Base-by-base conservation (phyloP, 2,888 invertebrate species). In the Fragum fragum region DNA sequence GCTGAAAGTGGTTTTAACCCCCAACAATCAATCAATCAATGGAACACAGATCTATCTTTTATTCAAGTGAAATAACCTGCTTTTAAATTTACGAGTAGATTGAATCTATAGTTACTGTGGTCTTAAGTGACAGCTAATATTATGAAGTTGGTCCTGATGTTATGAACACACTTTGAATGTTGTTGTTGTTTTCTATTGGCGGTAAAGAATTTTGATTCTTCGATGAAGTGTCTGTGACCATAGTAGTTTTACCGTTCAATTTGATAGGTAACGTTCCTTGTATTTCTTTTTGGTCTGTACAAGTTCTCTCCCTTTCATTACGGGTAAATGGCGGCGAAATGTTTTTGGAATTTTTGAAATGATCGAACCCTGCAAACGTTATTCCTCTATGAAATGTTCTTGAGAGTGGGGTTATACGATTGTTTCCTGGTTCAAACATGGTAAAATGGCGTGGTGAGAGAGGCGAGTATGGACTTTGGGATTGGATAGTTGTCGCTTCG, bases 291-390 rank as follows among this genome's bases (percentile, higher is more conserved):
- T 61, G 61, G 7, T 18, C n/a, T 61, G 14, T 11, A 32, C n/a
- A 39, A 66, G 66, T 66, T 66, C 21, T 21, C n/a, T 66, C 66
- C 66, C 66, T 66, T 66, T 21, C 6, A 61, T 61, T 18, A 3
- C 29, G 18, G 3, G 61, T 32, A 32, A 61, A 61, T 11, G 61
- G 61, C 59, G 28, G 28, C 6, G 28, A n/a, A 14, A 66, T 23
- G 42, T 18, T 6, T 21, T 63, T 63, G n/a, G n/a, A n/a, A n/a
- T 18, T 6, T 21, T 32, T 18, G 66, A 21, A 39, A 11, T 66
- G 36, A 23, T 42, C 66, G 29, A 66, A 66, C 11, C 66, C 66
- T 14, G 66, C 66, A 23, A 66, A 66, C 23, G 66, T 66, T n/a
- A 66, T 18, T 6, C 66, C 66, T 42, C 66, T 39, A 3, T 66